Base-by-base conservation (phyloP, 2,113 vertebrate genomes). In the Pelobates fuscus region DNA sequence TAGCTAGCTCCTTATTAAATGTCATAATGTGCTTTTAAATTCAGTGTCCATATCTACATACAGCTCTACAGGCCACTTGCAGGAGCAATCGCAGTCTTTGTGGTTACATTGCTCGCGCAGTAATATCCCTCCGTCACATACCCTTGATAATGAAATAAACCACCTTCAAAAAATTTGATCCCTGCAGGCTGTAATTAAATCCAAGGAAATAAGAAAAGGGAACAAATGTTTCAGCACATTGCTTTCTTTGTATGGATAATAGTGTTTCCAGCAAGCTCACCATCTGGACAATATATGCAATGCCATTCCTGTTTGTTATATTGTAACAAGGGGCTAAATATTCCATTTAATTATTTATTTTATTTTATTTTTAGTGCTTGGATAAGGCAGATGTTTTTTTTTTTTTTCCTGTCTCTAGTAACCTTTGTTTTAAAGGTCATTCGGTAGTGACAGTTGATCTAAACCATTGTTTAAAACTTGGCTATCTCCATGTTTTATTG, bases 241-340 rank as follows among this genome's bases (percentile, higher is more conserved):
- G 27, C 26, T 58, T 82, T 78, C 78, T 83, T 82, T 81, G 66
- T 77, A 68, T 67, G 73, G 71, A 70, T 71, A 70, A 79, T 67
- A 81, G 58, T 71, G 61, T 70, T 76, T 80, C 66, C 67, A 76
- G 77, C 81, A 70, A 58, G 77, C 24, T 68, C 64, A 55, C 76
- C 79, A 80, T 79, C 80, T 84, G 79, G 80, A 74, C 74, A 58
- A 77, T 76, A 78, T 84, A 81, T 37, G 72, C 81, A 79, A 71
- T 79, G 63, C 77, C 62, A 77, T 78, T 81, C 77, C 24, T 75
- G 0, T 63, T 78, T 77, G 1, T 63, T 80, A 27, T 61, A 78
- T 41, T 29, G 74, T 82, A 81, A 81, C 69, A 80, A 75, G 79
- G 62, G 69, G 44, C 64, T 24, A n/a, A 68, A 2, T 81, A 76